Conservation (phyloP, 1,140 invertebrate species). For the Parapsyche elsis region DNA sequence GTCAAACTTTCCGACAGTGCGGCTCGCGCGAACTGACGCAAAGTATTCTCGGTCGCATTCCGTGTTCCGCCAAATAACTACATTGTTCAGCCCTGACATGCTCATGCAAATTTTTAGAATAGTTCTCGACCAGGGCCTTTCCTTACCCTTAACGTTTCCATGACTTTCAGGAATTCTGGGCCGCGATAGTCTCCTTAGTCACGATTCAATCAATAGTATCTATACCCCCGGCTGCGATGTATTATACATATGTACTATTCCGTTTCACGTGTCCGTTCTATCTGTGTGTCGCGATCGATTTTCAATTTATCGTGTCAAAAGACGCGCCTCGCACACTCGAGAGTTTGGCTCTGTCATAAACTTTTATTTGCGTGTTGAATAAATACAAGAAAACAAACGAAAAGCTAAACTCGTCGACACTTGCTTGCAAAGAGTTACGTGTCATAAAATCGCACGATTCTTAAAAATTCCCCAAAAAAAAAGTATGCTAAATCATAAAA, state of each 20-base stretch:
- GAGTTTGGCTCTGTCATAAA: no score
- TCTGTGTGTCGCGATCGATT: no score
- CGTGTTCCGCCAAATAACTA: constrained; percentile 42
- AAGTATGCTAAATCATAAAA: no score
- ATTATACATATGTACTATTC: neutral
- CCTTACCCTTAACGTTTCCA: constrained; percentile 2
- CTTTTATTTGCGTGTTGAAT: no score
- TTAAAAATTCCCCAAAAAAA: no score
- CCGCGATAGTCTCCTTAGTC: neutral
- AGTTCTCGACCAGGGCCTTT: constrained; percentile 18
- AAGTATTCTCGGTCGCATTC: constrained; percentile 32
- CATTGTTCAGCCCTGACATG: constrained; percentile 42
- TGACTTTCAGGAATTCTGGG: neutral
- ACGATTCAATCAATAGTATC: constrained; percentile 17
- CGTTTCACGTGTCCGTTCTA: no score
- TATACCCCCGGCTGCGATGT: neutral
- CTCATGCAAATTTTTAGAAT: constrained; percentile 44
- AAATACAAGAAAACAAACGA: no score
- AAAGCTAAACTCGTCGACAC: no score
- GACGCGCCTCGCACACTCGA: no score
- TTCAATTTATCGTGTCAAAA: no score
- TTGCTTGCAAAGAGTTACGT: no score
- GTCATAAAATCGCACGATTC: no score
- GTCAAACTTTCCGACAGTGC: constrained; percentile 14
- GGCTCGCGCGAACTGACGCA: neutral